Base-by-base conservation (phyloP, 1,140 invertebrate genomes). In the Brachionus calyciflorus region DNA sequence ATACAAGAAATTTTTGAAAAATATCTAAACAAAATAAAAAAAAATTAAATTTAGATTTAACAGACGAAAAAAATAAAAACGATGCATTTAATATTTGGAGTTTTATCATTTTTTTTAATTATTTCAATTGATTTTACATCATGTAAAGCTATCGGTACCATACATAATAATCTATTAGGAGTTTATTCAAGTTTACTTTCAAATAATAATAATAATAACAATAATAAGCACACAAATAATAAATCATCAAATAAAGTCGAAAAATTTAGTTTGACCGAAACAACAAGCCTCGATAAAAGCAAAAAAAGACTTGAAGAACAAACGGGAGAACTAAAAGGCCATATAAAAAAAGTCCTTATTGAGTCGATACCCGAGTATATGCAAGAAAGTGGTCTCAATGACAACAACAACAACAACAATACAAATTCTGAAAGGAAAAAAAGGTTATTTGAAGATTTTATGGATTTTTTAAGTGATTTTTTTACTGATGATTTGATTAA, bases 361-460 rank as follows among this genome's bases (percentile, higher is more conserved):
- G 44, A 46, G 14, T 7, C 44, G 14, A 10, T 46, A 14, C 9
- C 9, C 5, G 44, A 46, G 14, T 46, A 7, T 46, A 14, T 17
- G 14, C 5, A 14, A 7, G 44, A 46, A 46, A 7, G 5, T 17
- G 44, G 44, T 4, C 5, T 12, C 4, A 40, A 40, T 40, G 37
- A 40, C n/a, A 46, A 10, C 3, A 46, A 17, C 4, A 46, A 46
- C 5, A 44, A 24, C 30, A 65, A 37, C 2, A 41, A 3, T 5
- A 44, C 30, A 24, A 41, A 7, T 41, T 3, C 7, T 12, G 60
- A 44, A 65, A 65, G 41, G 28, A 65, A 65, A 24, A 65, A 65
- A 65, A 65, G 60, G 60, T 65, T 24, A 30, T 28, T 65, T 9
- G 2, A 24, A 65, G 24, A 37, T 21, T 21, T 65, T 65, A 44